Base-by-base conservation (phyloP, 2,888 invertebrate genomes). In the Acleris emargana region DNA sequence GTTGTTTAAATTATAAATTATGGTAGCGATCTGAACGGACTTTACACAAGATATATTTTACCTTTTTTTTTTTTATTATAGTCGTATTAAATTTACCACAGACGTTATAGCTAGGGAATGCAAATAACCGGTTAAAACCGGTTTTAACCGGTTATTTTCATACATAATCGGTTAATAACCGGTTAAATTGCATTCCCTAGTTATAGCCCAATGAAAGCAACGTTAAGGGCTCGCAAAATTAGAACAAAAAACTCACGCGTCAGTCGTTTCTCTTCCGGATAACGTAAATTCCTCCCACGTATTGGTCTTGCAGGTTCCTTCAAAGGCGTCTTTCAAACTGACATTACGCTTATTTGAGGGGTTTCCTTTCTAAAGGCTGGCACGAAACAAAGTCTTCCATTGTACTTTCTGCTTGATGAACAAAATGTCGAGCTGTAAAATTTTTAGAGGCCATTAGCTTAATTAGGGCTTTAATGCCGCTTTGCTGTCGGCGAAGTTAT, bases 271-370 rank as follows among this genome's bases (percentile, higher is more conserved):
- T 25, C 32, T 45, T 6, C 52, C 20, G 1, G 52, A 60, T 54
- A 28, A 25, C 28, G 57, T 63, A 58, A 51, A 67, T 80, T 78
- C 82, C 49, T 63, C 18, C 59, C 83, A 82, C 81, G 82, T 81
- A 59, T 67, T 51, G 50, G 38, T 53, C 28, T 43, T 18, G 63
- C 53, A 49, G 55, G 63, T 67, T 62, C 51, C 55, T 63, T 72
- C 71, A 70, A 73, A 71, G 71, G 71, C 70, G 69, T 68, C 67
- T 68, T 69, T 64, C 59, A 62, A 72, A 71, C 61, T 71, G 64
- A 73, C 73, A 69, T 73, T 72, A 72, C 58, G 69, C 67, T 64
- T 45, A 62, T 62, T 58, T 47, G 5, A 49, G 45, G 55, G 50
- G 50, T 51, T 58, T 55, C 54, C 38, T 69, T 72, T 68, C 62